Base-by-base conservation (phyloP, 1,140 invertebrate genomes). In the Aphis gossypii region DNA sequence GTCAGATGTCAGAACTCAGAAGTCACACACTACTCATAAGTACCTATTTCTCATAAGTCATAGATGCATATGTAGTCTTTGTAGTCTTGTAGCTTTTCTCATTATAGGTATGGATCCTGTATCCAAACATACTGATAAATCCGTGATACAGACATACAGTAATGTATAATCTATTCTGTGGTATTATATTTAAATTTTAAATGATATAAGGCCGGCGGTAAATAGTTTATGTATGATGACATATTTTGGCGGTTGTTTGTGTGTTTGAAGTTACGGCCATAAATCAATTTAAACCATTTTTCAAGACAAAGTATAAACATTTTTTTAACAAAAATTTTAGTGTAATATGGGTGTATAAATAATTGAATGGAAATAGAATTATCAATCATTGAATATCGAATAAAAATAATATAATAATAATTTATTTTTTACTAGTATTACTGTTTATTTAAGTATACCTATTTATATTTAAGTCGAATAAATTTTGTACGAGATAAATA, bases 211-310 rank as follows among this genome's bases (percentile, higher is more conserved):
- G 30, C 60, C 60, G 60, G 90, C 76, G 5, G 76, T 38, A 25
- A 48, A 35, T n/a, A 54, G 41, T 88, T 25, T 2, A 41, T 41
- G 38, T 41, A 41, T 41, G 20, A 25, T 9, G 35, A 38, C 30
- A 76, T 76, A 83, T 38, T 92, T 92, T 92, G 90, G 90, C 90
- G 90, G 90, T 92, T 35, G 21, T 54, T 68, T 83, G 41, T 83
- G 83, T 54, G 11, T 7, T 83, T 92, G 90, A 92, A 92, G 90
- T 92, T 92, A 51, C 14, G 21, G 30, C 44, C 90, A 92, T 83
- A 7, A 76, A 44, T 68, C 11, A 44, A 18, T n/a, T 1, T 9
- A 23, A 11, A 38, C 11, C 20, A 54, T 54, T 89, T 25, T 38
- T 41, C 11, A 4, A 35, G 38, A 38, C 25, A 56, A 30, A 38